These are phyloP conservation scores for Polydrusus pterygomalis DNA, from an alignment of 2,888 invertebrate species.

Conservation along the genomic window DNA sequence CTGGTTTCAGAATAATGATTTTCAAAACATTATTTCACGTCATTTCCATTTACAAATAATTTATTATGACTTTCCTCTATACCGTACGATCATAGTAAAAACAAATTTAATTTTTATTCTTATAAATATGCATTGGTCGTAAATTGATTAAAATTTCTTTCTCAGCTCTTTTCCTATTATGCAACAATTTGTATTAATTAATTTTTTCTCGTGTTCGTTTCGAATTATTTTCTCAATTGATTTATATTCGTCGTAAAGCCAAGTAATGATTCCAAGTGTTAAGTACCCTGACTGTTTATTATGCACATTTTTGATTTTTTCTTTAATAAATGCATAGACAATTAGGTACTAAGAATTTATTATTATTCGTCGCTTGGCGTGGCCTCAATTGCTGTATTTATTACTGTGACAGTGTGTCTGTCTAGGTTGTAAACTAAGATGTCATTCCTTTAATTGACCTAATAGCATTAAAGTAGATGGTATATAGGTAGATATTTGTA, in stretches of 20 bases:
- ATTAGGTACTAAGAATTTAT: slow-evolving; percentile 29
- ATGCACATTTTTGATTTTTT: slow-evolving; percentile 45
- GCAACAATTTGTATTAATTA: slow-evolving; percentile 34
- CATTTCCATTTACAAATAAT: background rate
- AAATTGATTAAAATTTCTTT: slow-evolving; percentile 16
- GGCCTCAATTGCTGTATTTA: slow-evolving; percentile 43
- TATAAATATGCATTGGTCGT: background rate
- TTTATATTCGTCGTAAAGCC: slow-evolving; percentile 30
- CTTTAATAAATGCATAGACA: slow-evolving; percentile 32
- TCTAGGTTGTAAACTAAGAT: slow-evolving; percentile 32
- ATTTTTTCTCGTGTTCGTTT: slow-evolving; percentile 24
- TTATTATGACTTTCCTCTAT: background rate
- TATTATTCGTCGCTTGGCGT: slow-evolving; percentile 5
- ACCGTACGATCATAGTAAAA: background rate
- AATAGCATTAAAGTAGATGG: too few species aligned
- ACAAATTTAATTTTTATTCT: background rate
- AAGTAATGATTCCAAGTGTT: slow-evolving; percentile 27
- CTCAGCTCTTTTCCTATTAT: slow-evolving; percentile 13
- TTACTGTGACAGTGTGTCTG: background rate
- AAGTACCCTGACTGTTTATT: slow-evolving; percentile 36
- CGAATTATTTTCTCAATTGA: slow-evolving; percentile 39
- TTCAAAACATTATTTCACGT: background rate
- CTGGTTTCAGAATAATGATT: background rate
- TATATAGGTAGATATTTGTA: too few species aligned
- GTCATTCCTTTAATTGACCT: background rate